Conservation (phyloP, 2,797 vertebrate genomes). For the Psittacula derbiana region DNA sequence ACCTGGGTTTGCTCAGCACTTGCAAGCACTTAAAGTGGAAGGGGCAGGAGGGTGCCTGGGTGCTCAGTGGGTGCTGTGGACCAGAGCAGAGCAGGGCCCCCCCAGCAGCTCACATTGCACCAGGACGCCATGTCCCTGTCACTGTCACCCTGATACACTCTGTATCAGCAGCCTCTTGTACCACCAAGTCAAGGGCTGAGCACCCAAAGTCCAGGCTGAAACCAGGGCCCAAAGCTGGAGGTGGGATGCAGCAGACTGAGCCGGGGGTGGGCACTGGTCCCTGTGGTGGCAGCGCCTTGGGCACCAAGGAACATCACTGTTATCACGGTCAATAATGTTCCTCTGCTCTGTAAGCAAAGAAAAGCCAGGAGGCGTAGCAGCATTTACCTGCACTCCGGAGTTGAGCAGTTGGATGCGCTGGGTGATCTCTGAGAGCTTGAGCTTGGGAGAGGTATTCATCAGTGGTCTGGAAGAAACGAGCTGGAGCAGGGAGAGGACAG, state of each 20-base stretch:
- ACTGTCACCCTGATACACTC: background rate
- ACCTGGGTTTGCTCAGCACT: background rate
- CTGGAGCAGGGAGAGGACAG: background rate
- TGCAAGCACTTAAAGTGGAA: background rate
- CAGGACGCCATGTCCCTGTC: background rate
- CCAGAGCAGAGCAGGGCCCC: accelerated
- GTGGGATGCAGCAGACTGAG: background rate
- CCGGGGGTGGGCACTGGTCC: background rate
- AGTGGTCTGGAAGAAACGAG: accelerated
- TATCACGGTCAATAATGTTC: background rate
- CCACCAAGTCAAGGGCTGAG: background rate
- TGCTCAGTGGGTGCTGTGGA: background rate
- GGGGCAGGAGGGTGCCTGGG: background rate
- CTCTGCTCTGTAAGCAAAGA: background rate
- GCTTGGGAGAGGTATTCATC: accelerated
- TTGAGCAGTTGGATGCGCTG: background rate
- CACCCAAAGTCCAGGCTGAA: background rate
- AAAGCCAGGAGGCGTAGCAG: background rate
- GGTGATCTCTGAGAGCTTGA: background rate
- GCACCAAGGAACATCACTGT: background rate
- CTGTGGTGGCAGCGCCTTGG: background rate
- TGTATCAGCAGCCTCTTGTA: background rate
- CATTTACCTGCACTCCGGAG: constrained; percentile 11
- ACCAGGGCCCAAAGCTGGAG: background rate
- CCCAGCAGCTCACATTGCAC: background rate